A percentile compares a stretch with the other conserved stretches of the same genome.
These are phyloP conservation scores for Atrina japonica DNA, from an alignment of 2,888 invertebrate genomes.

Conservation along the genomic window DNA sequence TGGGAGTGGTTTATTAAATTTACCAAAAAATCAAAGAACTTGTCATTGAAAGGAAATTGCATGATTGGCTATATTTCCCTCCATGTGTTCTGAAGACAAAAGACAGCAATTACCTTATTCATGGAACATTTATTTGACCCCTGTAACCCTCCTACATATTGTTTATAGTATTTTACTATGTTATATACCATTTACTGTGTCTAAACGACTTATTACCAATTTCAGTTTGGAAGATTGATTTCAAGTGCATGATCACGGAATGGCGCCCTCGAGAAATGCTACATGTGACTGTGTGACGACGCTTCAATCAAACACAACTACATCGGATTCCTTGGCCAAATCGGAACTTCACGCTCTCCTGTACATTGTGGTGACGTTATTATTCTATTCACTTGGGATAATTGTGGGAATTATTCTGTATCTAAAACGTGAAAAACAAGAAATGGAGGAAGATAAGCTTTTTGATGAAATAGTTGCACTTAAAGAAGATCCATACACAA, in stretches of 20 bases:
- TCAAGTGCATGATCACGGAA: not conserved
- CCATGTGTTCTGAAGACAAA: too few relatives aligned
- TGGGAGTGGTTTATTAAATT: too few relatives aligned
- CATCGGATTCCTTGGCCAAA: too few relatives aligned
- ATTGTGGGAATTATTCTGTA: constrained; percentile 72
- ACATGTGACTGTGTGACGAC: constrained; percentile 16
- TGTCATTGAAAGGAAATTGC: too few relatives aligned
- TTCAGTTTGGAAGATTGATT: constrained; percentile 14
- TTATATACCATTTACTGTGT: too few relatives aligned
- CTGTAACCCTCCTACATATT: too few relatives aligned
- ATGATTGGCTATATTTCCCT: too few relatives aligned
- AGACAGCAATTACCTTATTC: too few relatives aligned
- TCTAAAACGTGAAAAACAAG: constrained; percentile 68
- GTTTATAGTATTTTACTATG: too few relatives aligned
- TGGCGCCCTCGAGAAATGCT: constrained; percentile 11
- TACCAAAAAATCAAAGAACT: too few relatives aligned
- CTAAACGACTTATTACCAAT: constrained; percentile 9
- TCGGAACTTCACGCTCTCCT: constrained; percentile 69
- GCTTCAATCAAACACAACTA: not conserved
- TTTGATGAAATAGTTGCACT: constrained; percentile 75
- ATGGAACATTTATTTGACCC: too few relatives aligned
- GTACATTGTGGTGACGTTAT: constrained; percentile 73
- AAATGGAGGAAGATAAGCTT: constrained; percentile 77
- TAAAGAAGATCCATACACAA: constrained; percentile 51
- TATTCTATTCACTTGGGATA: constrained; percentile 74